Percentiles rank a stretch among this genome's conserved stretches.
These are phyloP conservation scores for Drosophila varians DNA, from an alignment of 1,140 invertebrate species.

Conservation along the genomic window DNA sequence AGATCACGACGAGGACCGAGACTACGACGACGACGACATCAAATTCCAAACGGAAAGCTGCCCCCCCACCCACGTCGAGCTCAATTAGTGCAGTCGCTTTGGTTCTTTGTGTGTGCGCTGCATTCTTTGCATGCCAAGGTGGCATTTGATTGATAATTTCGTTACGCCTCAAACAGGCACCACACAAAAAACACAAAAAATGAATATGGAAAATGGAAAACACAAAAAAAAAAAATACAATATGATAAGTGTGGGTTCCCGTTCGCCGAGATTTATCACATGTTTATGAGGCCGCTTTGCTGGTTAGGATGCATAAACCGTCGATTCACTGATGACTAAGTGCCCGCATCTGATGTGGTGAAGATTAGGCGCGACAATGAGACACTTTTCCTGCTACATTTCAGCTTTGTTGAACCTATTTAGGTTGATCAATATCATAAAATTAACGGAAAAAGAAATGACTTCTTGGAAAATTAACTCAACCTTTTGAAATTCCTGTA, in stretches of 20 bases:
- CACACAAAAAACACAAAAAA: slow-evolving; percentile 30
- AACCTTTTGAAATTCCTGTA: not conserved
- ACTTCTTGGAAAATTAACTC: not conserved
- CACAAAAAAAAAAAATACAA: slow-evolving; percentile 25
- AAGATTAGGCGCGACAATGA: slow-evolving; percentile 27
- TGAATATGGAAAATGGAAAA: slow-evolving; percentile 38
- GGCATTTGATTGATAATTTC: slow-evolving; percentile 81
- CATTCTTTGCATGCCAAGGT: slow-evolving; percentile 75
- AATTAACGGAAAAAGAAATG: slow-evolving; percentile 9
- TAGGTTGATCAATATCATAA: not conserved
- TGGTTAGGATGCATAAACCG: slow-evolving; percentile 41
- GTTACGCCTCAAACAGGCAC: slow-evolving; percentile 70
- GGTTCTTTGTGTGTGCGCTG: slow-evolving; percentile 45
- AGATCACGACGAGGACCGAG: not conserved
- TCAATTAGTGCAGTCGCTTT: slow-evolving; percentile 66
- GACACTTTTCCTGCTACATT: slow-evolving; percentile 33
- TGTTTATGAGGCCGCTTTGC: slow-evolving; percentile 31
- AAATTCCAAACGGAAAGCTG: slow-evolving; percentile 52
- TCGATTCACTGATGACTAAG: slow-evolving; percentile 63
- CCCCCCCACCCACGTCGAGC: slow-evolving; percentile 42
- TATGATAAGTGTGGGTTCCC: slow-evolving; percentile 54
- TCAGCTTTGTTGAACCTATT: slow-evolving; percentile 1
- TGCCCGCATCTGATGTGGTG: slow-evolving; percentile 58
- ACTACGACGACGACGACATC: slow-evolving; percentile 48
- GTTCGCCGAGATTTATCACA: slow-evolving; percentile 62